A percentile compares a stretch with the other conserved stretches of the same genome.
phyloP scores from a whole-genome alignment of 2,113 vertebrate species.

The Acanthisitta chloris region DNA sequence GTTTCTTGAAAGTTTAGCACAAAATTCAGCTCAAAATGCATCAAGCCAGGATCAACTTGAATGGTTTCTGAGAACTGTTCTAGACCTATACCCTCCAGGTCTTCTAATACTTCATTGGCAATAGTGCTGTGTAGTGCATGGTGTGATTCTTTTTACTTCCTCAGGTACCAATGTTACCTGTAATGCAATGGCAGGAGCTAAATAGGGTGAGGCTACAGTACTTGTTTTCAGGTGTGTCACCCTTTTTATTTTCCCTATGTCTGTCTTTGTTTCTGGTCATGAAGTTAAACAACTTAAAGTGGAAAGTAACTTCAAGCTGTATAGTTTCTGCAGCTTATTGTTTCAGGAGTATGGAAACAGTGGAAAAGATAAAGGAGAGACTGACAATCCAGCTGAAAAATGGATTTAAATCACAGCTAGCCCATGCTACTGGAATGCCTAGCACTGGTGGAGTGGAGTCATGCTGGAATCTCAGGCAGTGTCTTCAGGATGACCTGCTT shows the following conservation, averaged over 20 bases:
- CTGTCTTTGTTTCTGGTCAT: background rate
- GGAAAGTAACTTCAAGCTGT: background rate
- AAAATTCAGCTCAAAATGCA: background rate
- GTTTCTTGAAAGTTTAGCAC: background rate
- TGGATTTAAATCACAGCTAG: background rate
- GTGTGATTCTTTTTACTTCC: background rate
- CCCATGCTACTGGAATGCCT: background rate
- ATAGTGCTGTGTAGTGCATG: background rate
- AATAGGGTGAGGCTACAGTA: background rate
- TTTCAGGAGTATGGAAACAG: no score
- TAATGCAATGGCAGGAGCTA: background rate
- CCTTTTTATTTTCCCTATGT: background rate
- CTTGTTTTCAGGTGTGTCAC: background rate
- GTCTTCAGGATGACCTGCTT: constrained; percentile 11
- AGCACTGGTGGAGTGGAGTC: background rate
- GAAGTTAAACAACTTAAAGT: background rate
- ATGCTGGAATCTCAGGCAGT: background rate
- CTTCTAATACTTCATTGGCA: background rate
- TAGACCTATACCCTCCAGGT: background rate
- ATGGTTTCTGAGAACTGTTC: background rate
- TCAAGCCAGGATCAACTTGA: background rate
- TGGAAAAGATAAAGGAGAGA: background rate
- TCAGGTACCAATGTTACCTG: background rate
- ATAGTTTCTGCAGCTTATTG: background rate
- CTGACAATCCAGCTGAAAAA: background rate